Evolutionary conservation across 2,888 invertebrate genomes (phyloP).

Genomic region (Anorthoa munda): DNA sequence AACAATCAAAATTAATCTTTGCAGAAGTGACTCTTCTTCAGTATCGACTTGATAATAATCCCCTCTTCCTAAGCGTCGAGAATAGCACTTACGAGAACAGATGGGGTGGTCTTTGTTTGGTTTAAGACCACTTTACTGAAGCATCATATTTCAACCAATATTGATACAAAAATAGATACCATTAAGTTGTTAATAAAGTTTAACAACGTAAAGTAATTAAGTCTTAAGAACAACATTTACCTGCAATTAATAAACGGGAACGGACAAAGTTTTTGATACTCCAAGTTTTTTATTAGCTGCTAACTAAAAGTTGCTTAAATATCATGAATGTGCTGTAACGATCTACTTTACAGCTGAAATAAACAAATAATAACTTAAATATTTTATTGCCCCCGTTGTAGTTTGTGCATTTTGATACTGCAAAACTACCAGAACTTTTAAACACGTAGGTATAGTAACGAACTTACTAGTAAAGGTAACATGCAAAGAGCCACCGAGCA

Average conservation of each 20-base stretch:
- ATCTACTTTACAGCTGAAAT: neutral
- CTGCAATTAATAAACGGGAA: neutral
- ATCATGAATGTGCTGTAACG: neutral
- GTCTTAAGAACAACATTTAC: no score
- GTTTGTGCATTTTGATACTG: neutral
- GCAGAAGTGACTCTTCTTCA: neutral
- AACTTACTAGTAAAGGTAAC: conserved; percentile 9
- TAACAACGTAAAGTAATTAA: no score
- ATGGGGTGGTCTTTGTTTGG: neutral
- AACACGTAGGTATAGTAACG: neutral
- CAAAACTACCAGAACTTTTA: neutral
- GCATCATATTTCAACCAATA: conserved; percentile 17
- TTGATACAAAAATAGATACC: conserved; percentile 1
- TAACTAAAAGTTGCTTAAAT: neutral
- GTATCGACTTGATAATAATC: neutral
- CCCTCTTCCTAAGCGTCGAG: neutral
- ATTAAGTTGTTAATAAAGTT: neutral
- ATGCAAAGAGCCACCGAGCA: neutral
- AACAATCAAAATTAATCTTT: neutral
- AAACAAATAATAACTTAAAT: neutral
- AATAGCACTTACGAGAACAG: conserved; percentile 1
- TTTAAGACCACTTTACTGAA: conserved; percentile 4
- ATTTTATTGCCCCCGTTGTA: neutral
- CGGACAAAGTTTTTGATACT: neutral
- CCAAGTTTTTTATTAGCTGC: neutral